Evolutionary conservation across 2,113 vertebrate genomes (phyloP).

Genomic region (Salminus brasiliensis): DNA sequence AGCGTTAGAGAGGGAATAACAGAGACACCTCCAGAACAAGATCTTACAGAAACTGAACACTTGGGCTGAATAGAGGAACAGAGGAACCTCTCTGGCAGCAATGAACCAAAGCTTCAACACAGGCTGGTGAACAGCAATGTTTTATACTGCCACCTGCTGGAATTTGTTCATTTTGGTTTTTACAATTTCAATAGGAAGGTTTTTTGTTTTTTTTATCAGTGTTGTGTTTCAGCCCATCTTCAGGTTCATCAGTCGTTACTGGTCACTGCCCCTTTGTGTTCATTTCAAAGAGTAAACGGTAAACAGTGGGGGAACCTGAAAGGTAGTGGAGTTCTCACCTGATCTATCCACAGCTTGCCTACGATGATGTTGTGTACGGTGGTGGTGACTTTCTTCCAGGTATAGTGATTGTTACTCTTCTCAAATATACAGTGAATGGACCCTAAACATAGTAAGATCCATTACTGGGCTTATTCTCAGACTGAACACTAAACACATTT

Average conservation of each 20-base stretch:
- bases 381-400: slow-evolving; percentile 97
- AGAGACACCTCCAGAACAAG: too few species aligned
- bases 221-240: too few species aligned
- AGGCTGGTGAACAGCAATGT: neutral
- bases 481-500: too few species aligned
- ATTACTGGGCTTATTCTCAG: neutral
- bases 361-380: slow-evolving; percentile 99
- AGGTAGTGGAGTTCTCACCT: slow-evolving; percentile 75
- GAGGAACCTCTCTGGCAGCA: neutral
- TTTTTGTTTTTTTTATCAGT: too few species aligned
- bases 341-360: slow-evolving; percentile 97
- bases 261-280: too few species aligned
- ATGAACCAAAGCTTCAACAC: neutral
- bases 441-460: slow-evolving; percentile 70
- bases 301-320: too few species aligned
- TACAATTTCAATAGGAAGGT: too few species aligned
- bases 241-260: too few species aligned
- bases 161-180: neutral
- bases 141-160: slow-evolving; percentile 5
- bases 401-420: slow-evolving; percentile 91
- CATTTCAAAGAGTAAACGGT: neutral
- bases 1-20: too few species aligned
- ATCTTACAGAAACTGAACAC: too few species aligned
- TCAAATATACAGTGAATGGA: slow-evolving; percentile 95
- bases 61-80: too few species aligned